These are phyloP conservation scores for Urechis unicinctus DNA, from an alignment of 2,888 invertebrate species.

Conservation along the genomic window DNA sequence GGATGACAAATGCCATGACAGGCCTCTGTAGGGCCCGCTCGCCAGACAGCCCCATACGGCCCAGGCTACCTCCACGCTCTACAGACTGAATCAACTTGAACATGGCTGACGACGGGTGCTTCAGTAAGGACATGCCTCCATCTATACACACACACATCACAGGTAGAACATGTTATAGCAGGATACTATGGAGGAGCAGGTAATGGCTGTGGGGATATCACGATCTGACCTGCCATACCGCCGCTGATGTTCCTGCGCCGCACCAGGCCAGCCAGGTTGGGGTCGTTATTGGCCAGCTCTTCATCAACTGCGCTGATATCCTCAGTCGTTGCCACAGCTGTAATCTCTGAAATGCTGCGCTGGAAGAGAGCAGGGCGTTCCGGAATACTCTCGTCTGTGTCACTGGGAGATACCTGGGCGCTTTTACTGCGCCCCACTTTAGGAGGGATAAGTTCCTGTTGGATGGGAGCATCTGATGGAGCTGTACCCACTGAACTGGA, in stretches of 20 bases:
- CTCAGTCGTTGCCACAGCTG: slow-evolving; percentile 24
- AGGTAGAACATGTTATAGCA: not conserved
- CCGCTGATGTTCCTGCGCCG: slow-evolving; percentile 61
- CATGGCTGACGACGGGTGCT: slow-evolving; percentile 82
- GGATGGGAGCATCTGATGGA: not conserved
- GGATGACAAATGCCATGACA: slow-evolving; percentile 73
- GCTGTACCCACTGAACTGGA: not conserved
- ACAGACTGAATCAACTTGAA: slow-evolving; percentile 61
- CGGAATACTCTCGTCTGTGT: slow-evolving; percentile 23
- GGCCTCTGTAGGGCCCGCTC: slow-evolving; percentile 57
- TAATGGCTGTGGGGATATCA: too few species aligned
- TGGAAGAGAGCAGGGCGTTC: slow-evolving; percentile 27
- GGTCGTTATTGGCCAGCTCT: slow-evolving; percentile 5
- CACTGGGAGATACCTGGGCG: slow-evolving; percentile 41
- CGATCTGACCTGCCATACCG: slow-evolving; percentile 57
- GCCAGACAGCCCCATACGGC: slow-evolving; percentile 21
- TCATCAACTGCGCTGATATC: not conserved
- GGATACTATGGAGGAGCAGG: not conserved
- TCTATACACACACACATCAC: slow-evolving; percentile 58
- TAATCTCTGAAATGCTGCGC: slow-evolving; percentile 44
- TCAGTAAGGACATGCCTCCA: slow-evolving; percentile 72
- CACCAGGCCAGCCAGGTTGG: slow-evolving; percentile 28
- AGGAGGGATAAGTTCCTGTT: not conserved
- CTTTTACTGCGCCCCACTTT: slow-evolving; percentile 21
- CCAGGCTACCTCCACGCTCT: slow-evolving; percentile 15